Evolutionary conservation across 1,140 invertebrate genomes (phyloP).

Genomic region (Aphaenogaster floridana): DNA sequence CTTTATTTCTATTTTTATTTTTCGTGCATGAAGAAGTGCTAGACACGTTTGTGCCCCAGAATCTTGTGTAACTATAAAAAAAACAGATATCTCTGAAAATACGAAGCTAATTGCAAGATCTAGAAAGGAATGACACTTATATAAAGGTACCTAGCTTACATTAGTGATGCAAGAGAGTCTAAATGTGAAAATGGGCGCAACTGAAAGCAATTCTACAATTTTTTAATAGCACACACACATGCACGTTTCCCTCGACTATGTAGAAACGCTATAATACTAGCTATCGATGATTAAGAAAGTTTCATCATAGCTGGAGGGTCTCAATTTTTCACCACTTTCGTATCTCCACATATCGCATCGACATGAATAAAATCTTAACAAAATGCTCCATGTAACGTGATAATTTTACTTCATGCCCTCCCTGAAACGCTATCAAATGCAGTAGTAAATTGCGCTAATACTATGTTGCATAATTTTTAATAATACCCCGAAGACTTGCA

Average conservation of each 20-base stretch:
- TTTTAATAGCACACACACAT: background rate
- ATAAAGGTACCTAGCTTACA: background rate
- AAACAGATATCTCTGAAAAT: background rate
- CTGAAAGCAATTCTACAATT: background rate
- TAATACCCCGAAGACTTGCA: background rate
- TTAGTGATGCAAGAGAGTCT: background rate
- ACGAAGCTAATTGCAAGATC: background rate
- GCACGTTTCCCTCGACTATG: too few species aligned
- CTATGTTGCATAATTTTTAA: background rate
- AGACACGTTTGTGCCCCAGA: background rate
- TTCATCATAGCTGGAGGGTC: conserved; percentile 21
- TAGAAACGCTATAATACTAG: background rate
- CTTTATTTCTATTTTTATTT: background rate
- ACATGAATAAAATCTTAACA: conserved; percentile 30
- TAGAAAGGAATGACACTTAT: background rate
- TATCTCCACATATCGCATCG: background rate
- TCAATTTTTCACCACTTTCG: conserved; percentile 37
- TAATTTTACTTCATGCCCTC: conserved; percentile 38
- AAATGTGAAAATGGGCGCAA: background rate
- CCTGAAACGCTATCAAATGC: background rate
- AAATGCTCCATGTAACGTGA: conserved; percentile 25
- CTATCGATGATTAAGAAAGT: conserved; percentile 72
- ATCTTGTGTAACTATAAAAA: background rate
- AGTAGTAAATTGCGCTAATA: conserved; percentile 18
- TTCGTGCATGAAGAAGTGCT: background rate